Evolutionary conservation across 2,113 vertebrate species (phyloP).

Genomic region (Riparia riparia): DNA sequence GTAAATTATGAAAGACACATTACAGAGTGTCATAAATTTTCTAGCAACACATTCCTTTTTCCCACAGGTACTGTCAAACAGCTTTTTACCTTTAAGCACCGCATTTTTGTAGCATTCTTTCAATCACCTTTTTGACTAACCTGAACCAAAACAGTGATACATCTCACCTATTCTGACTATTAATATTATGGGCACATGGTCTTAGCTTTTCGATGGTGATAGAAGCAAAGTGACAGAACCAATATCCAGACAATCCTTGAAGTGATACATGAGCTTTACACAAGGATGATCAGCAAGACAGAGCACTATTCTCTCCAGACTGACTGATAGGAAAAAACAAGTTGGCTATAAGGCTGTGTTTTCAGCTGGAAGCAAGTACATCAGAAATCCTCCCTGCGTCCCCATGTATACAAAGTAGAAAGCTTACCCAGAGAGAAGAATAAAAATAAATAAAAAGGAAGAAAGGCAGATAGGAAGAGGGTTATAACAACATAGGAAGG

Average conservation of each 20-base stretch:
- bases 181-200: not conserved
- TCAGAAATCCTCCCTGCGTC: not conserved
- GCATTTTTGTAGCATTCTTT: not conserved
- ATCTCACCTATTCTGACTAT: not conserved
- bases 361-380: not conserved
- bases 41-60: not conserved
- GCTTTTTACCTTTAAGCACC: constrained; percentile 28
- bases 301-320: not conserved
- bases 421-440: not conserved
- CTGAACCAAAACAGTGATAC: constrained; percentile 1
- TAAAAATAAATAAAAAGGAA: not conserved
- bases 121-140: constrained; percentile 31
- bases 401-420: not conserved
- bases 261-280: constrained; percentile 54
- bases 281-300: constrained; percentile 45
- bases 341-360: not conserved
- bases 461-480: not conserved
- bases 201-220: not conserved
- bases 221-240: constrained; percentile 43
- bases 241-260: constrained; percentile 47
- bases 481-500: not conserved
- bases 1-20: constrained; percentile 19
- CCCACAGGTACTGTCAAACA: not conserved
- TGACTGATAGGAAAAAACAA: constrained; percentile 25
- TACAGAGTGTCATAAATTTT: not conserved